Evolutionary conservation across 2,113 vertebrate genomes (phyloP).

Genomic region (Nymphicus hollandicus): DNA sequence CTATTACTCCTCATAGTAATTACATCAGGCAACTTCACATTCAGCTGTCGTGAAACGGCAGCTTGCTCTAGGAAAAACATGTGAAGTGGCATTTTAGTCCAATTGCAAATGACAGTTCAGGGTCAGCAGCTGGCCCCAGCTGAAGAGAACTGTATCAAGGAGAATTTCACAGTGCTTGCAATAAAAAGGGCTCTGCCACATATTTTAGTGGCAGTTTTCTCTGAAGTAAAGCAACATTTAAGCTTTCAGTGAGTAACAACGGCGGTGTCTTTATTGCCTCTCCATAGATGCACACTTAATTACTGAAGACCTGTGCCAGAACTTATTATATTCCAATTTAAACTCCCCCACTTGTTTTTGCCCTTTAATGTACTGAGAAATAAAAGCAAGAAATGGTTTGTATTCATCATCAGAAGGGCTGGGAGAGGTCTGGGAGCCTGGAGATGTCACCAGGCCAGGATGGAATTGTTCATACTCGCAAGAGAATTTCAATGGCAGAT

Average conservation of each 20-base stretch:
- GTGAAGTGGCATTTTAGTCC: background rate
- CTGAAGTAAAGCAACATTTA: background rate
- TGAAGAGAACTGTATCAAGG: background rate
- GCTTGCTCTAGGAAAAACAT: background rate
- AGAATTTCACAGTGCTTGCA: background rate
- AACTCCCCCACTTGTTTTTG: background rate
- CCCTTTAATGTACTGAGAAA: background rate
- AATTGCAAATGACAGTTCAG: background rate
- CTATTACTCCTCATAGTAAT: background rate
- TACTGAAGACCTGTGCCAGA: background rate
- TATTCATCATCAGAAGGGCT: background rate
- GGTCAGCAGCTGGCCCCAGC: background rate
- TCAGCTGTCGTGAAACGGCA: background rate
- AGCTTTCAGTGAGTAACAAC: background rate
- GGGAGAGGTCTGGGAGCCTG: background rate
- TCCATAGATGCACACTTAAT: background rate
- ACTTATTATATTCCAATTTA: background rate
- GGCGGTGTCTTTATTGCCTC: background rate
- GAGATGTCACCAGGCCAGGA: background rate
- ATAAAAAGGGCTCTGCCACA: background rate
- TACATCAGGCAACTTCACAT: background rate
- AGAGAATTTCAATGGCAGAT: background rate
- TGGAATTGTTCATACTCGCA: background rate
- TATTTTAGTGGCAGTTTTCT: background rate
- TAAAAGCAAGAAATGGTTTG: background rate